These are phyloP conservation scores for Acipenser ruthenus DNA, from an alignment of 2,797 vertebrate species.

Conservation along the genomic window DNA sequence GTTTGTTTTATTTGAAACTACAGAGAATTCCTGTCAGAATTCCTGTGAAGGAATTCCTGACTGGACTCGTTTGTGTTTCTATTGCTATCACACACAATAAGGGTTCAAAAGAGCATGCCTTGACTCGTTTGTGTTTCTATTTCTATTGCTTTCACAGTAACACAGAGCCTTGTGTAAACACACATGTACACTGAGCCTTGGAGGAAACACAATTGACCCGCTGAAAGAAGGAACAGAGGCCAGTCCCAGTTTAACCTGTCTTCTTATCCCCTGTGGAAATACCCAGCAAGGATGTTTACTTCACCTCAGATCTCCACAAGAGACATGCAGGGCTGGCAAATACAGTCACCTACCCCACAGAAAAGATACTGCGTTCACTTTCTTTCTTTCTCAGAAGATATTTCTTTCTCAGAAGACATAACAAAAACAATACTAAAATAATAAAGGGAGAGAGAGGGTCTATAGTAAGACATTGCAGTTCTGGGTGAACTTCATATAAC, in stretches of 20 bases:
- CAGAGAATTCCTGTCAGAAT: too few species aligned
- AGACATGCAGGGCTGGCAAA: background rate
- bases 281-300: too few species aligned
- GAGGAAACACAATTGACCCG: background rate
- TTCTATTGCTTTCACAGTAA: too few species aligned
- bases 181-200: background rate
- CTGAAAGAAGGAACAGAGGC: constrained; percentile 4
- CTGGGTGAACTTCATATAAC: too few species aligned
- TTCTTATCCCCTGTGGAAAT: background rate
- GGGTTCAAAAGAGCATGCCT: too few species aligned
- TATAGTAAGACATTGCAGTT: too few species aligned
- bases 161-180: background rate
- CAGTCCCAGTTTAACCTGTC: background rate
- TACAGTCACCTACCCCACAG: background rate
- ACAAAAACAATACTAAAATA: background rate
- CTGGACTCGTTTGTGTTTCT: too few species aligned
- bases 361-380: background rate
- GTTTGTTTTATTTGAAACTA: too few species aligned
- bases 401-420: background rate
- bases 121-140: too few species aligned
- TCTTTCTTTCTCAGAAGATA: background rate
- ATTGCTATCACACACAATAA: too few species aligned
- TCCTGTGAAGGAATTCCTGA: too few species aligned
- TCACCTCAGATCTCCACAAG: background rate
- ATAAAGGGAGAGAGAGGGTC: too few species aligned